These are phyloP conservation scores for Trachurus trachurus DNA, from an alignment of 2,797 vertebrate genomes.

Conservation along the genomic window DNA sequence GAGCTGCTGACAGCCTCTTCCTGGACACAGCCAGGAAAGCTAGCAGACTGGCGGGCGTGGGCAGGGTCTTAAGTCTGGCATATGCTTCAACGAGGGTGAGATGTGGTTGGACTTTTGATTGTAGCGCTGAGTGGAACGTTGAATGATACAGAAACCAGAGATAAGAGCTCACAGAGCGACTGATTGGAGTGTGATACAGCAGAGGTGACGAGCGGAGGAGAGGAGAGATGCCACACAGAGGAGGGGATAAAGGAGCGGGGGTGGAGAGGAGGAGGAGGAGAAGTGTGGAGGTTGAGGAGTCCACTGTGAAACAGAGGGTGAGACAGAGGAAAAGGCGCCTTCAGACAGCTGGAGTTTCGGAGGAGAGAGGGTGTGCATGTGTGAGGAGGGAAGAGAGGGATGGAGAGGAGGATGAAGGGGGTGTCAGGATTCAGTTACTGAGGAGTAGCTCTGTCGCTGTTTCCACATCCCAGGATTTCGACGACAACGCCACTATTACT, in stretches of 20 bases:
- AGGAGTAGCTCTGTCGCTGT: constrained; percentile 98
- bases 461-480: constrained; percentile 99
- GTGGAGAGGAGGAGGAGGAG: constrained; percentile 5
- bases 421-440: constrained; percentile 92
- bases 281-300: constrained; percentile 39
- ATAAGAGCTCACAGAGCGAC: constrained; percentile 66
- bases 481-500: constrained; percentile 99
- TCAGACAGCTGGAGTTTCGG: constrained; percentile 58
- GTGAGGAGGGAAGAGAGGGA: constrained; percentile 63
- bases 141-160: constrained; percentile 64
- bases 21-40: constrained; percentile 59
- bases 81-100: constrained; percentile 50
- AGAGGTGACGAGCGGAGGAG: constrained; percentile 48
- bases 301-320: constrained; percentile 55
- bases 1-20: constrained; percentile 66
- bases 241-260: constrained; percentile 40
- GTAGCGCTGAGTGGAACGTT: constrained; percentile 69
- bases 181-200: constrained; percentile 83
- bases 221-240: constrained; percentile 78
- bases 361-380: constrained; percentile 60
- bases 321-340: constrained; percentile 40
- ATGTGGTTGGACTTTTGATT: constrained; percentile 67
- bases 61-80: constrained; percentile 54
- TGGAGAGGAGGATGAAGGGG: constrained; percentile 57
- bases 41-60: constrained; percentile 41